These are phyloP conservation scores for Antrozous pallidus DNA, from an alignment of 2,797 vertebrate genomes.

Conservation along the genomic window DNA sequence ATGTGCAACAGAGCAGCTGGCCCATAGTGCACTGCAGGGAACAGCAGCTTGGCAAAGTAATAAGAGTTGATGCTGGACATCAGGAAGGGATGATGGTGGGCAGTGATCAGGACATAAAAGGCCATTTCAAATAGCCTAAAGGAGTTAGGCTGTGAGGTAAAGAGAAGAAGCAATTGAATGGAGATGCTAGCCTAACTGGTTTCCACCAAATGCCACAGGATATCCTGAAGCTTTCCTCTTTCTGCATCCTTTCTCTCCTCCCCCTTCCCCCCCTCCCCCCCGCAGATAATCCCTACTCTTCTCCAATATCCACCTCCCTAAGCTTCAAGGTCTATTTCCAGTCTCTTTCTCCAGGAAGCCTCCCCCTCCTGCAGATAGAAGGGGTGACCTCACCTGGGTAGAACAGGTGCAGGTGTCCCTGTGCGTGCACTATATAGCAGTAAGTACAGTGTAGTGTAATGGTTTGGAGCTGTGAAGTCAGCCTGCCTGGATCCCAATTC, in stretches of 20 bases:
- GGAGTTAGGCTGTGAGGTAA: background rate
- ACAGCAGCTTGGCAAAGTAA: background rate
- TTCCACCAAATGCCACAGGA: background rate
- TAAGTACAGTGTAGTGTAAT: fast-evolving
- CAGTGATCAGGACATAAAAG: background rate
- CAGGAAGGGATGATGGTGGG: background rate
- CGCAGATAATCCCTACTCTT: background rate
- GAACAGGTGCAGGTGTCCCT: background rate
- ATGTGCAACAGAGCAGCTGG: too few relatives aligned
- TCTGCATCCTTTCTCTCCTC: too few relatives aligned
- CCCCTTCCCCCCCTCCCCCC: too few relatives aligned
- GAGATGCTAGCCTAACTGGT: background rate
- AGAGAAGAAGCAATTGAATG: background rate
- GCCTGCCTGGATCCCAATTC: background rate
- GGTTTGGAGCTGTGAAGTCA: background rate
- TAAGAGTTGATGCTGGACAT: background rate
- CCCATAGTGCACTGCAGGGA: background rate
- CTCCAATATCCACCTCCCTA: background rate
- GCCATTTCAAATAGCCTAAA: background rate
- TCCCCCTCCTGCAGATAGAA: background rate
- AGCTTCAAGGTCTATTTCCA: background rate
- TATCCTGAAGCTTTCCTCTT: background rate
- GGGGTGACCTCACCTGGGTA: background rate
- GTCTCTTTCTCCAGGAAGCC: background rate
- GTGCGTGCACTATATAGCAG: fast-evolving